phyloP scores from a whole-genome alignment of 2,113 vertebrate species.

The Ptilonorhynchus violaceus region DNA sequence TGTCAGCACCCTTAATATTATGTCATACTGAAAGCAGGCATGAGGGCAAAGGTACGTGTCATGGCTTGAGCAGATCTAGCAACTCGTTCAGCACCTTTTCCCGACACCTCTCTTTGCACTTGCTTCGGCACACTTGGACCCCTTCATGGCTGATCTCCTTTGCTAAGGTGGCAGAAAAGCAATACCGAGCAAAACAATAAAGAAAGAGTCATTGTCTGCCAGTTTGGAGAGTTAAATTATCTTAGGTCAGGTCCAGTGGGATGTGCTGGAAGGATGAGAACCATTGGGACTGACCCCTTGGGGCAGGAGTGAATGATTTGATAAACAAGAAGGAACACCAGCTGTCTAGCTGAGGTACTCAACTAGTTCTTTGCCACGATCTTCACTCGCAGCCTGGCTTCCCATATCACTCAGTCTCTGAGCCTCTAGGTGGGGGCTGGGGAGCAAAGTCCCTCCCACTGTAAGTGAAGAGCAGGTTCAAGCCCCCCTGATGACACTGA shows the following conservation, averaged over 20 bases:
- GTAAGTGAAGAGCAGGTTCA: background rate
- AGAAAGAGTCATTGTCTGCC: background rate
- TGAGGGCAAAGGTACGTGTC: background rate
- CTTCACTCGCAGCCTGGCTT: background rate
- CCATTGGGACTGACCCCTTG: background rate
- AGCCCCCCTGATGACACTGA: background rate
- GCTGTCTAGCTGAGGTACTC: background rate
- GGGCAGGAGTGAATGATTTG: background rate
- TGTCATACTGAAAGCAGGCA: background rate
- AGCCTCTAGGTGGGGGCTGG: background rate
- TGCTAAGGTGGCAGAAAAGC: background rate
- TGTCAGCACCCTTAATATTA: constrained; percentile 14
- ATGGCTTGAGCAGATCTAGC: background rate
- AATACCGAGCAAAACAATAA: background rate
- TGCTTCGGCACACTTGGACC: background rate
- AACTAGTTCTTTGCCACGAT: background rate
- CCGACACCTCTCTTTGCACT: background rate
- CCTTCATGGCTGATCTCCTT: background rate
- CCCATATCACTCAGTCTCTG: background rate
- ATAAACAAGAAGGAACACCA: background rate
- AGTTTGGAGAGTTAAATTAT: background rate
- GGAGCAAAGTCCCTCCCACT: background rate
- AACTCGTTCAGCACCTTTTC: background rate
- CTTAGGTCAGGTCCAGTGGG: background rate
- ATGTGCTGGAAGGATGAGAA: background rate